These are phyloP conservation scores for Drosophila mayri DNA, from an alignment of 1,140 invertebrate genomes.

Conservation along the genomic window DNA sequence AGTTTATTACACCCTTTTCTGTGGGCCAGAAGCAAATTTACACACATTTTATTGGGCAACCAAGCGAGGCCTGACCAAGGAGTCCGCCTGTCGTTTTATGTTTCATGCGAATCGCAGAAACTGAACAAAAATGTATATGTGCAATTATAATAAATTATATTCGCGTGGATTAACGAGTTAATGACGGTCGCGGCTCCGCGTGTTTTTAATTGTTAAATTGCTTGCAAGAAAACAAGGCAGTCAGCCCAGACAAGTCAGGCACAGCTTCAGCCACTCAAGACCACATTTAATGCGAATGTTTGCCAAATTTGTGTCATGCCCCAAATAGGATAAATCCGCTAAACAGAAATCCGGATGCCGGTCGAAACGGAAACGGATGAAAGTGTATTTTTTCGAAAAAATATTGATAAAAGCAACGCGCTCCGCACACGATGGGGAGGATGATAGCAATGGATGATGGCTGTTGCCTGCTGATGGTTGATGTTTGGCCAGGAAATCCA, in stretches of 20 bases:
- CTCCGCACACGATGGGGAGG: neutral
- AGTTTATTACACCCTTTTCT: constrained; percentile 8
- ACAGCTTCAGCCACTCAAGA: constrained; percentile 22
- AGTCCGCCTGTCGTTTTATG: constrained; percentile 40
- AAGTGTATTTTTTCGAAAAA: constrained; percentile 46
- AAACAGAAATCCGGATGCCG: constrained; percentile 49
- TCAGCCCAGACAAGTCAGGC: constrained; percentile 17
- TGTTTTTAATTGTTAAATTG: constrained; percentile 83
- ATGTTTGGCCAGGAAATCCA: constrained; percentile 75
- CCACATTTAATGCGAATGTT: constrained; percentile 39
- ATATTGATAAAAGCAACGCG: constrained; percentile 18
- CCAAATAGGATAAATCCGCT: constrained; percentile 77
- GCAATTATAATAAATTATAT: constrained; percentile 83
- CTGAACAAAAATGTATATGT: constrained; percentile 57
- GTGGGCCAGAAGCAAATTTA: constrained; percentile 4
- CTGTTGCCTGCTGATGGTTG: constrained; percentile 26
- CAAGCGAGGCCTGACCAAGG: constrained; percentile 38
- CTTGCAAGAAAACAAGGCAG: constrained; percentile 68
- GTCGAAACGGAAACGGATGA: constrained; percentile 49
- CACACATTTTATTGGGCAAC: constrained; percentile 61
- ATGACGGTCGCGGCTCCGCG: constrained; percentile 70
- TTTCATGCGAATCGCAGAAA: constrained; percentile 72
- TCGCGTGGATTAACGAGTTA: constrained; percentile 81
- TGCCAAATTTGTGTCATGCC: constrained; percentile 83
- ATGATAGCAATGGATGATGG: constrained; percentile 5